Percentiles rank a stretch among this genome's conserved stretches.
These are phyloP conservation scores for Austrofundulus limnaeus DNA, from an alignment of 2,113 vertebrate species.

Conservation along the genomic window DNA sequence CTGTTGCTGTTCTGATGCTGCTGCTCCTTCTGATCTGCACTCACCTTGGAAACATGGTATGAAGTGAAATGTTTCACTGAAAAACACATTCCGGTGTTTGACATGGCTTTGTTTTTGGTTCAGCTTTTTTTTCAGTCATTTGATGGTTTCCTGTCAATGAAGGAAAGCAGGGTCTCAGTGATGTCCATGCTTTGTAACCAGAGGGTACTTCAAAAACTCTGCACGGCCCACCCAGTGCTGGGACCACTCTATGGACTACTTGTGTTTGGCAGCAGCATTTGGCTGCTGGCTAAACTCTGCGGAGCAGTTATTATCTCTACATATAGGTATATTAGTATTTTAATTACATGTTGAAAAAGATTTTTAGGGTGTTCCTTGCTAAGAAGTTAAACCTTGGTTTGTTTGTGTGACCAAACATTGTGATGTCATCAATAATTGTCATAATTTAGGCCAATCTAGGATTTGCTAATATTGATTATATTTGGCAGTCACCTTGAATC, in stretches of 20 bases:
- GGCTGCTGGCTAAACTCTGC: conserved; percentile 69
- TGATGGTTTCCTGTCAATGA: conserved; percentile 66
- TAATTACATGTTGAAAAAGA: background rate
- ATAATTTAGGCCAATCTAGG: too few species aligned
- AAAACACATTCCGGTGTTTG: background rate
- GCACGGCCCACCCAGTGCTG: conserved; percentile 60
- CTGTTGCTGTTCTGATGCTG: conserved; percentile 55
- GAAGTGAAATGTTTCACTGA: background rate
- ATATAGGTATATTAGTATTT: conserved; percentile 57
- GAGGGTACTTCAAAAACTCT: conserved; percentile 41
- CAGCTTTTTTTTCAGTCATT: conserved; percentile 77
- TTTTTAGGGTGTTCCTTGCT: background rate
- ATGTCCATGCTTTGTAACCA: conserved; percentile 64
- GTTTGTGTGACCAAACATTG: too few species aligned
- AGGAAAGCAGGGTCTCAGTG: conserved; percentile 44
- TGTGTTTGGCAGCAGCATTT: conserved; percentile 56
- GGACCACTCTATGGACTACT: conserved; percentile 70
- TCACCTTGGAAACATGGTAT: conserved; percentile 76
- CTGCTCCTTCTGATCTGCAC: conserved; percentile 68
- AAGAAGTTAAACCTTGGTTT: too few species aligned
- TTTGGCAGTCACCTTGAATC: too few species aligned
- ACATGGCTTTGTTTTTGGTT: conserved; percentile 14
- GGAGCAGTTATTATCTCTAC: conserved; percentile 68
- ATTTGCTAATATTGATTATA: too few species aligned
- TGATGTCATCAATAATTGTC: too few species aligned